Percentiles rank a stretch among this genome's conserved stretches.
phyloP scores from a whole-genome alignment of 2,888 invertebrate genomes.

The Tachina fera region DNA sequence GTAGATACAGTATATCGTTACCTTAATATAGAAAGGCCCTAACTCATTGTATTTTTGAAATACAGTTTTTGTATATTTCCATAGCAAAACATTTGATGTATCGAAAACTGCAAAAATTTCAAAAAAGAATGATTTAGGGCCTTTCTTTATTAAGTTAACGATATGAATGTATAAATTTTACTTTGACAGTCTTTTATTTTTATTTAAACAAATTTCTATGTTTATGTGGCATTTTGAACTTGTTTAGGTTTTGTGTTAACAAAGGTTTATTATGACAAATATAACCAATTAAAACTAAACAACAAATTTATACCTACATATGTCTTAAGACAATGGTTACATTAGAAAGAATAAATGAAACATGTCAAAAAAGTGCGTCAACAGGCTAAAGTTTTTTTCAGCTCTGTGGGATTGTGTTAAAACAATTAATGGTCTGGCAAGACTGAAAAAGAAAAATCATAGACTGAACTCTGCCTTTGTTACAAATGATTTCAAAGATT shows the following conservation, averaged over 20 bases:
- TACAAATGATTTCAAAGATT: not conserved
- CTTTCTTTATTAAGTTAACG: too few species aligned
- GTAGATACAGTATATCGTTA: too few species aligned
- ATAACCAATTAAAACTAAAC: slow-evolving; percentile 46
- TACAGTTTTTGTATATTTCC: too few species aligned
- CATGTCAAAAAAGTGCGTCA: slow-evolving; percentile 31
- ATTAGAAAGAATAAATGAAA: slow-evolving; percentile 3
- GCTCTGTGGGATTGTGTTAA: not conserved
- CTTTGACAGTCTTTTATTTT: slow-evolving; percentile 6
- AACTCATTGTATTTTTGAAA: too few species aligned
- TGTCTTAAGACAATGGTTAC: slow-evolving; percentile 4
- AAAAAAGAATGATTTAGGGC: too few species aligned
- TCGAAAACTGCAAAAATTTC: too few species aligned
- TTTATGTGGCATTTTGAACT: slow-evolving; percentile 65
- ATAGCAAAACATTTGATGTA: too few species aligned
- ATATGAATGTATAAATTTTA: not conserved
- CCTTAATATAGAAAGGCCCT: too few species aligned
- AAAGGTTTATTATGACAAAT: slow-evolving; percentile 50
- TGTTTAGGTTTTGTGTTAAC: slow-evolving; percentile 29
- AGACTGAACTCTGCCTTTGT: too few species aligned
- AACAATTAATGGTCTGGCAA: not conserved
- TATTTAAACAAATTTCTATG: slow-evolving; percentile 42
- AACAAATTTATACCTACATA: not conserved
- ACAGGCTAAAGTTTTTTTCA: not conserved
- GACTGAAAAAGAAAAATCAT: not conserved